Conservation (phyloP, 2,113 vertebrate species). For the Eira barbara region DNA sequence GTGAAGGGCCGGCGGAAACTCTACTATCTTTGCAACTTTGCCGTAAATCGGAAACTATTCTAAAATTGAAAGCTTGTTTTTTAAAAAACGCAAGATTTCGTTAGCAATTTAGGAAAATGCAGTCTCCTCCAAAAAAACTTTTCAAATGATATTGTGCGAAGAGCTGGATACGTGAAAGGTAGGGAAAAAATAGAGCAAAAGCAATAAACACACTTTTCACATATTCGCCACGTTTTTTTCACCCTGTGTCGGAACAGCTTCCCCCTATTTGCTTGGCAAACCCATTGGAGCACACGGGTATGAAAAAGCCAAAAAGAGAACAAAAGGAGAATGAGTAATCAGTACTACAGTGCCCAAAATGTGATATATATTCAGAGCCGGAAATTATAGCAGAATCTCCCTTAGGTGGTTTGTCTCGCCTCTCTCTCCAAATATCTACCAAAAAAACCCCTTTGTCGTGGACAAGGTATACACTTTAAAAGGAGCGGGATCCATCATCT, state of each 20-base stretch:
- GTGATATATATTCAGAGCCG: not conserved
- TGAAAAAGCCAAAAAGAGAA: not conserved
- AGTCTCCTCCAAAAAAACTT: not conserved
- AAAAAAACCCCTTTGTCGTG: not conserved
- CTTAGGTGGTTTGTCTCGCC: not conserved
- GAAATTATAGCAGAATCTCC: conserved; percentile 21
- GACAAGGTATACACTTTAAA: not conserved
- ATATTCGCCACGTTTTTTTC: not conserved
- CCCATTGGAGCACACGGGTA: not conserved
- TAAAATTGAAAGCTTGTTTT: not conserved
- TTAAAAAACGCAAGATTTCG: not conserved
- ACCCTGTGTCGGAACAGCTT: not conserved
- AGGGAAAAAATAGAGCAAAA: not conserved
- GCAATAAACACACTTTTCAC: not conserved
- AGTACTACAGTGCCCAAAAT: not conserved
- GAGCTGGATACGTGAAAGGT: not conserved
- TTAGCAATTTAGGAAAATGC: not conserved
- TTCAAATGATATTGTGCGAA: not conserved
- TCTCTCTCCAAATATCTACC: not conserved
- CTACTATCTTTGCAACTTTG: not conserved
- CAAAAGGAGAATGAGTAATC: not conserved
- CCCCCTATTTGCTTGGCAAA: not conserved
- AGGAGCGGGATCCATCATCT: not conserved
- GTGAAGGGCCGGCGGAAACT: not conserved
- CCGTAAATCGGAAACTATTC: not conserved